Conservation (phyloP, 2,888 invertebrate genomes). For the Lepidonotus clava region DNA sequence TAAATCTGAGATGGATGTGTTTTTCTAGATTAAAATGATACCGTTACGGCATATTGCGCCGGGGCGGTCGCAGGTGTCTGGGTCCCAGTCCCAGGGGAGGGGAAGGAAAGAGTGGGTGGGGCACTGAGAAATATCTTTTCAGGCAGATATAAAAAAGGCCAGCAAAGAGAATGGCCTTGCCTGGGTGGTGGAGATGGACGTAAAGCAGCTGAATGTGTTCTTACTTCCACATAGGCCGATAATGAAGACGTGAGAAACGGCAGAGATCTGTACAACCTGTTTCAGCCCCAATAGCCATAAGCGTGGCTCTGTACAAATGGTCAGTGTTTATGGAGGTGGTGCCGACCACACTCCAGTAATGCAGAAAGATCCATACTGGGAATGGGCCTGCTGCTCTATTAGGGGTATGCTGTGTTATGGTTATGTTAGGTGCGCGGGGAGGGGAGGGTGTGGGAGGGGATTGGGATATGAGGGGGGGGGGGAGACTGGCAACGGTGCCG, state of each 20-base stretch:
- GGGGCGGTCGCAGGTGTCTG: neutral
- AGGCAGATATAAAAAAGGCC: neutral
- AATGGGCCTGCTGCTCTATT: slow-evolving; percentile 7
- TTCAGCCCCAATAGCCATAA: neutral
- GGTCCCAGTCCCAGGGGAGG: neutral
- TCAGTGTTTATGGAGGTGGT: neutral
- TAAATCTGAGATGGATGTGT: slow-evolving; percentile 30
- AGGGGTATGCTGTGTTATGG: slow-evolving; percentile 42
- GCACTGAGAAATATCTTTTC: neutral
- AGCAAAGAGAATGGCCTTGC: neutral
- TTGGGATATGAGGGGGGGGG: neutral
- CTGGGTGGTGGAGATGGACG: neutral
- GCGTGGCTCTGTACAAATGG: neutral
- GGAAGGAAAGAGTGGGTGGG: neutral
- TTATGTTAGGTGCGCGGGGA: neutral
- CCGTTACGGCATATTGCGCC: slow-evolving; percentile 13
- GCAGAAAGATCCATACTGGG: neutral
- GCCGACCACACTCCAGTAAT: neutral
- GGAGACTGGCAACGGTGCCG: neutral
- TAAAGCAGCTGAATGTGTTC: neutral
- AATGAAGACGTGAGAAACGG: neutral
- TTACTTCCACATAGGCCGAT: too few relatives aligned
- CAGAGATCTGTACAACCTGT: neutral
- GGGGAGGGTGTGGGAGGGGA: neutral
- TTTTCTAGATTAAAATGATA: slow-evolving; percentile 21